A percentile compares a stretch with the other conserved stretches of the same genome.
Conservation (phyloP, 1,140 invertebrate species). For the Drosophila santomea region DNA sequence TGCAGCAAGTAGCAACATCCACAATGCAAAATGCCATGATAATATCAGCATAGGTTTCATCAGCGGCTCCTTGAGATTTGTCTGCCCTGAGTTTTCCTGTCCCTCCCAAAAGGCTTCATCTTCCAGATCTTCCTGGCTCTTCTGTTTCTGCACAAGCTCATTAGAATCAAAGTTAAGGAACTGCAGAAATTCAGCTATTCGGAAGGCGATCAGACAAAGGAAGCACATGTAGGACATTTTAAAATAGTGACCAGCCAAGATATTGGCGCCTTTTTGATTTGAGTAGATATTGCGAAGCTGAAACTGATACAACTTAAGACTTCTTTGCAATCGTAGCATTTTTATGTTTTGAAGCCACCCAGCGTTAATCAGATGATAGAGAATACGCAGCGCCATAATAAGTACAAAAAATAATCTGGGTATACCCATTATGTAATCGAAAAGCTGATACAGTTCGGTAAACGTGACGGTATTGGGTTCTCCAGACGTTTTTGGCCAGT, state of each 20-base stretch:
- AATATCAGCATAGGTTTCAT: conserved; percentile 4
- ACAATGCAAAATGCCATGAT: conserved; percentile 30
- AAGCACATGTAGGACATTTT: conserved; percentile 19
- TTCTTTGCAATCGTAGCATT: conserved; percentile 4
- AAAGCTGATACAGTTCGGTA: background rate
- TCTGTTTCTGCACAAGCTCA: conserved; percentile 13
- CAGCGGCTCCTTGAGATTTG: background rate
- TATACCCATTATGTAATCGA: conserved; percentile 9
- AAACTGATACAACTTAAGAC: conserved; percentile 9
- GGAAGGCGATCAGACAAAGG: conserved; percentile 8
- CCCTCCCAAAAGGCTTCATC: conserved; percentile 41
- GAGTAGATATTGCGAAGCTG: conserved; percentile 13
- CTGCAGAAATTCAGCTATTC: conserved; percentile 5
- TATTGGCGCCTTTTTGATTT: conserved; percentile 19
- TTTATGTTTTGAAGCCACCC: conserved; percentile 34
- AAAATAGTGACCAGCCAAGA: conserved; percentile 46
- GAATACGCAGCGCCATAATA: conserved; percentile 24
- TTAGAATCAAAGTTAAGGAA: conserved; percentile 12
- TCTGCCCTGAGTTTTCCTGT: background rate
- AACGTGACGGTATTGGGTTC: background rate
- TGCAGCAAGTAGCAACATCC: conserved; percentile 33
- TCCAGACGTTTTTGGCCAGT: conserved; percentile 8
- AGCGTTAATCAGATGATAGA: conserved; percentile 43
- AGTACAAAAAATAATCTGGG: conserved; percentile 11
- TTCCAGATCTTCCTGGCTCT: conserved; percentile 25